Conservation (phyloP, 2,888 invertebrate genomes). For the Atethmia centrago region DNA sequence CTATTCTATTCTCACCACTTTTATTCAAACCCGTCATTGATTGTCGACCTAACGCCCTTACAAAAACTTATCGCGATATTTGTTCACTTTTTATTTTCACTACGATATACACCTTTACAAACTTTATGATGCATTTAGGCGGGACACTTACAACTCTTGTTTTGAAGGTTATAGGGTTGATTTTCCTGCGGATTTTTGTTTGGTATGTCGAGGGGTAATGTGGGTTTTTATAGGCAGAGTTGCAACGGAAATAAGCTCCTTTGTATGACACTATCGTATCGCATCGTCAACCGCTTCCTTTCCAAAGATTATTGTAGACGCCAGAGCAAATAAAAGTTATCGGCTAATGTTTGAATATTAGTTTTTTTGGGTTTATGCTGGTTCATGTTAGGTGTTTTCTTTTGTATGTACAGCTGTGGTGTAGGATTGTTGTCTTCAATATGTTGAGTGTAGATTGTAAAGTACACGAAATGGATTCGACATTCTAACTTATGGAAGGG, state of each 20-base stretch:
- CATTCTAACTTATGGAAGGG: slow-evolving; percentile 1
- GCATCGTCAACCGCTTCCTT: slow-evolving; percentile 89
- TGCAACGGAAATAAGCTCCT: slow-evolving; percentile 89
- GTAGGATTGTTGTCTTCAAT: slow-evolving; percentile 36
- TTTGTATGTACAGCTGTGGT: slow-evolving; percentile 63
- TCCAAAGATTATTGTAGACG: slow-evolving; percentile 87
- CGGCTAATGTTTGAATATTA: slow-evolving; percentile 70
- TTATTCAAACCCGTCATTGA: slow-evolving; percentile 82
- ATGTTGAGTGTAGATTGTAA: neutral
- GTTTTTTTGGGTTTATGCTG: slow-evolving; percentile 50
- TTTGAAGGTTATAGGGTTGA: slow-evolving; percentile 57
- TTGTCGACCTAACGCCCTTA: slow-evolving; percentile 88
- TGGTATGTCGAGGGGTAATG: slow-evolving; percentile 70
- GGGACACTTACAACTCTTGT: slow-evolving; percentile 21
- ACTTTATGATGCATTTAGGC: slow-evolving; percentile 57
- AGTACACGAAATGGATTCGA: neutral
- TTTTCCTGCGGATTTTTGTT: slow-evolving; percentile 60
- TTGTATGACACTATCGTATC: slow-evolving; percentile 88
- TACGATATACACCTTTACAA: slow-evolving; percentile 84
- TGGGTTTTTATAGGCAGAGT: slow-evolving; percentile 81
- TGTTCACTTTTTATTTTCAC: slow-evolving; percentile 89
- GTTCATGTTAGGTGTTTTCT: slow-evolving; percentile 54
- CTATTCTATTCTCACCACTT: slow-evolving; percentile 61
- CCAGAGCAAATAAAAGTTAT: slow-evolving; percentile 87
- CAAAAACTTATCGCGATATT: slow-evolving; percentile 89